phyloP scores from a whole-genome alignment of 92 coral and sea anemone genomes.

The Meandrina meandrites region DNA sequence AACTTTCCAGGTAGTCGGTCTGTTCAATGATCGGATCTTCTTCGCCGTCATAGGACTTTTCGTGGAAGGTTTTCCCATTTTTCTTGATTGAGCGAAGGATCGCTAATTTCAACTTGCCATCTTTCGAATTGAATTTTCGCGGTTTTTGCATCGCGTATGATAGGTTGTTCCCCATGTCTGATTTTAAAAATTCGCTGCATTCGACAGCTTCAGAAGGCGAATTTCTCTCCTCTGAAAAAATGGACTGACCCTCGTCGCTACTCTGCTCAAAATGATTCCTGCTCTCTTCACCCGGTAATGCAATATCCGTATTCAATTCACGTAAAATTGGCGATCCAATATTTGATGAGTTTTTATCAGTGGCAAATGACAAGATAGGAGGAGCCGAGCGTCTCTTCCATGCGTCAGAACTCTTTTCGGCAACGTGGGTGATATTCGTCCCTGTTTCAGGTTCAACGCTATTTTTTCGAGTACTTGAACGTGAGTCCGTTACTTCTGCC shows the following conservation, averaged over 20 bases:
- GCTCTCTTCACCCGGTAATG: constrained; percentile 13
- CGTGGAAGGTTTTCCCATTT: constrained; percentile 17
- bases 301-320: constrained; percentile 36
- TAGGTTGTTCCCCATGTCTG: constrained; percentile 49
- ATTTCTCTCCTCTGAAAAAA: constrained; percentile 1
- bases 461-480: constrained; percentile 12
- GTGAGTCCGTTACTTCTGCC: background rate
- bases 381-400: constrained; percentile 35
- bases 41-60: constrained; percentile 28
- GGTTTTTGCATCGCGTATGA: constrained; percentile 34
- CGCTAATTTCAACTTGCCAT: constrained; percentile 23
- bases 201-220: background rate
- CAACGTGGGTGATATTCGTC: constrained; percentile 27
- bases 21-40: constrained; percentile 34
- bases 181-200: background rate
- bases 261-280: constrained; percentile 13
- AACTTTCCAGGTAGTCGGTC: constrained; percentile 30
- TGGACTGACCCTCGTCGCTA: background rate
- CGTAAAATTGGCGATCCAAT: constrained; percentile 35
- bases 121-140: constrained; percentile 34
- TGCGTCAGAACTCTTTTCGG: constrained; percentile 44
- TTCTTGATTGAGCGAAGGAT: constrained; percentile 33
- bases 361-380: constrained; percentile 26
- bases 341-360: constrained; percentile 32
- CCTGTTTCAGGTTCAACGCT: constrained; percentile 2